Conservation (phyloP, 1,140 invertebrate species). For the Himalopsyche phryganea region DNA sequence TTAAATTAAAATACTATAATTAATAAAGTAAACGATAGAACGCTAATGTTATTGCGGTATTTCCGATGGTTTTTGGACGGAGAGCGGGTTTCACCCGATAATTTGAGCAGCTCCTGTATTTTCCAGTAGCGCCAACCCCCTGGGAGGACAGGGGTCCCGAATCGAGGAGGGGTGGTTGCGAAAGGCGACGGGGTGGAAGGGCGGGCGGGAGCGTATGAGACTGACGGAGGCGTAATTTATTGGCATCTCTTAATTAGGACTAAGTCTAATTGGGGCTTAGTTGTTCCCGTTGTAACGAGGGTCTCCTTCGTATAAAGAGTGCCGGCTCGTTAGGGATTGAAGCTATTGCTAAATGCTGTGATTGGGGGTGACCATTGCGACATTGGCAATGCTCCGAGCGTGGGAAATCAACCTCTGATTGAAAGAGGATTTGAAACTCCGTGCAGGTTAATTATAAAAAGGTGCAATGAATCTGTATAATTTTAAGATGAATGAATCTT, state of each 20-base stretch:
- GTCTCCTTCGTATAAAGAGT: slow-evolving; percentile 27
- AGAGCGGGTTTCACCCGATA: neutral
- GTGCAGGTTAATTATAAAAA: no score
- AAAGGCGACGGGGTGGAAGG: neutral
- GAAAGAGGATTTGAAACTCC: no score
- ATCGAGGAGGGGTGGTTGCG: neutral
- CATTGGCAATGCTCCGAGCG: no score
- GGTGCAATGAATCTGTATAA: no score
- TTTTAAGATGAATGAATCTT: no score
- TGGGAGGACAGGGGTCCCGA: neutral
- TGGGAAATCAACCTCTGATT: no score
- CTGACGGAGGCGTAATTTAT: slow-evolving; percentile 51
- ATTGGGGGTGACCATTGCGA: neutral
- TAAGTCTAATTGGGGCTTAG: slow-evolving; percentile 58
- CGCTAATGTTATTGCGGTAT: no score
- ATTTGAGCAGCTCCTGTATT: neutral
- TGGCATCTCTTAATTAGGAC: slow-evolving; percentile 59
- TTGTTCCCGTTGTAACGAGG: slow-evolving; percentile 37
- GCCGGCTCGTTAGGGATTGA: slow-evolving; percentile 28
- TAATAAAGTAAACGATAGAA: no score
- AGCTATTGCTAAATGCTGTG: slow-evolving; percentile 31
- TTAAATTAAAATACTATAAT: no score
- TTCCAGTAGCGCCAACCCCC: neutral
- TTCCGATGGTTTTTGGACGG: no score
- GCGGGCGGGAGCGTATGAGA: slow-evolving; percentile 44